A percentile compares a stretch with the other conserved stretches of the same genome.
Evolutionary conservation across 2,113 vertebrate genomes (phyloP).

Genomic region (Melanostigma gelatinosum): DNA sequence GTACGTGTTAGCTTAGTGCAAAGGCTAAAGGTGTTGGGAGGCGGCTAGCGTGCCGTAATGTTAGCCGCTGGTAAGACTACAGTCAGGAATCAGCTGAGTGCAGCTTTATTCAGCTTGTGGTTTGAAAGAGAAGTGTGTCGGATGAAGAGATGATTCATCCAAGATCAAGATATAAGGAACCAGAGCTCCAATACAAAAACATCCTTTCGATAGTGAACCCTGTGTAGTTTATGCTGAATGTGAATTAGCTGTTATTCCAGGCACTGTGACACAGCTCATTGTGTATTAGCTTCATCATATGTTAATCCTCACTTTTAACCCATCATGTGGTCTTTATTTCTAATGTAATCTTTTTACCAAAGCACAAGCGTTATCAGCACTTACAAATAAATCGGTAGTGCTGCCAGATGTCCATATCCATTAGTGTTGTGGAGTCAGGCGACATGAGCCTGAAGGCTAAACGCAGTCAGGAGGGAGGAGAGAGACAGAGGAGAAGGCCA

Average conservation of each 20-base stretch:
- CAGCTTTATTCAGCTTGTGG: constrained; percentile 38
- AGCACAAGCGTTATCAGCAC: constrained; percentile 66
- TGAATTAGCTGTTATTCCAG: constrained; percentile 44
- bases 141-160: constrained; percentile 42
- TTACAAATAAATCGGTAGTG: constrained; percentile 66
- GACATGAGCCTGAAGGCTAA: constrained; percentile 64
- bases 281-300: constrained; percentile 57
- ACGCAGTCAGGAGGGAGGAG: constrained; percentile 46
- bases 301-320: constrained; percentile 66
- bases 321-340: constrained; percentile 71
- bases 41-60: not conserved
- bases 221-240: constrained; percentile 46
- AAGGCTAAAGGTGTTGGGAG: not conserved
- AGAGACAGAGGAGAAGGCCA: constrained; percentile 37
- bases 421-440: constrained; percentile 65
- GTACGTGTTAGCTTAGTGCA: too few relatives aligned
- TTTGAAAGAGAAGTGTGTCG: constrained; percentile 21
- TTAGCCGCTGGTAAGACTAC: not conserved
- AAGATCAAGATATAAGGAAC: constrained; percentile 59
- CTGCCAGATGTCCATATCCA: constrained; percentile 74
- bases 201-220: constrained; percentile 57
- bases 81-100: not conserved
- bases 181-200: constrained; percentile 51
- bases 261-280: constrained; percentile 31
- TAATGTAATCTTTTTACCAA: constrained; percentile 68